Evolutionary conservation across 2,113 vertebrate species (phyloP).

Genomic region (Corvus cornix): DNA sequence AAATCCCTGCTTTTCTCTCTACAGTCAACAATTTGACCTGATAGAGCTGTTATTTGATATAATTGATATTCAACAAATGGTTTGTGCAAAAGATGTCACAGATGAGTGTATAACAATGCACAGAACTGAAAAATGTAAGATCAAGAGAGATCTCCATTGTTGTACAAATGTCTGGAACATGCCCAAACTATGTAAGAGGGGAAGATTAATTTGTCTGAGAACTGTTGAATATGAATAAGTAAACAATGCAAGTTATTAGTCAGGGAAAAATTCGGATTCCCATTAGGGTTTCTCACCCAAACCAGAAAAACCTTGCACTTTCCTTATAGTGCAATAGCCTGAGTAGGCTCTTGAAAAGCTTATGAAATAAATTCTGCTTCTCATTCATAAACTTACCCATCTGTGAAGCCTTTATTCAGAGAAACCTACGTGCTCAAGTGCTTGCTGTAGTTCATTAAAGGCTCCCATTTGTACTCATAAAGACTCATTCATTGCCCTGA

Average conservation of each 20-base stretch:
- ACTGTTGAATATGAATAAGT: not conserved
- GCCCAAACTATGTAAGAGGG: not conserved
- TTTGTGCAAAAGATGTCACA: not conserved
- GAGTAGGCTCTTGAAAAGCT: not conserved
- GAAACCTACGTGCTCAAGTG: constrained; percentile 34
- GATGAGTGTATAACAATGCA: not conserved
- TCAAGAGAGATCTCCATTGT: not conserved
- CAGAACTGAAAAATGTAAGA: not conserved
- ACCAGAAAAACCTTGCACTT: not conserved
- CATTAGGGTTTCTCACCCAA: not conserved
- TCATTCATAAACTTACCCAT: constrained; percentile 42
- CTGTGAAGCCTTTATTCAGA: constrained; percentile 14
- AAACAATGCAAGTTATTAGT: not conserved
- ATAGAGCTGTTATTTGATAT: not conserved
- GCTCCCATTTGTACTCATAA: constrained; percentile 29
- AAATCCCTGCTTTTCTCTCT: not conserved
- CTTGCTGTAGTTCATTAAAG: constrained; percentile 28
- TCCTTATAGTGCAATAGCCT: not conserved
- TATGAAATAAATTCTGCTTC: constrained; percentile 24
- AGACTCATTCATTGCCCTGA: constrained; percentile 22
- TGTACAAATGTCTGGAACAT: not conserved
- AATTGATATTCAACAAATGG: not conserved
- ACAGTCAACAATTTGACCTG: not conserved
- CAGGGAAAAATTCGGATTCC: not conserved
- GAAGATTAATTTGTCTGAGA: not conserved